Evolutionary conservation across 2,888 invertebrate species (phyloP), one percentile per base, ranked within the genome.

Genomic region (Drosophila buzzatii): DNA sequence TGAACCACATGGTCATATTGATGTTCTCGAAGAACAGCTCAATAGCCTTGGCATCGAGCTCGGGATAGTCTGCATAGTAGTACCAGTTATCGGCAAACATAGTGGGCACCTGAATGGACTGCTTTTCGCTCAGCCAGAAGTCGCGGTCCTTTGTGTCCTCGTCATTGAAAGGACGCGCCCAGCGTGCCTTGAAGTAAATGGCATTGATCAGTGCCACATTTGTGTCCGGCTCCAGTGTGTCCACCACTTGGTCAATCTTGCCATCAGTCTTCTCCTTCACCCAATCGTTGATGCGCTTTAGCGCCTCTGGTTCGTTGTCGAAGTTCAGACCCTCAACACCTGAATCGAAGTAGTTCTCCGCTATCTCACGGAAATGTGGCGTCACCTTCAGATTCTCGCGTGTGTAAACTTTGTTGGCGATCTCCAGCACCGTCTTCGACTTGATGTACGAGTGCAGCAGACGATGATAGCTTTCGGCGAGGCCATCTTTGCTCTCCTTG

Each of bases 151-250:
- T 84, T 0, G 98, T 98, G 12, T 85, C 61, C 0, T 90, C 89
- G 7, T 94, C 91, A 57, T 96, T 91, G 91, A 98, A 98, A 82
- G 95, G 94, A 35, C 94, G 92, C 39, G 94, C 93, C 98, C 98
- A 98, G 51, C 94, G 94, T 5, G 97, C 96, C 93, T 97, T 97
- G 93, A 98, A 98, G 92, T 98, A 97, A 39, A 98, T 95, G 10
- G 98, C 98, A 91, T 97, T 98, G 2, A 97, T 95, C 8, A 98
- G 94, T 2, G 98, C 96, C 74, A 97, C 92, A 59, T 95, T 94
- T 1, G 96, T 96, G n/a, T 93, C 90, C 0, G 79, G 61, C 84
- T 93, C 91, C 5, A 97, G 89, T 88, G 94, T 93, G 76, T 94
- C 95, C 61, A 99, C 93, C 16, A 99, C 94, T 83, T 97, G 94